A percentile compares a stretch with the other conserved stretches of the same genome.
phyloP scores from a whole-genome alignment of 2,888 invertebrate genomes.

The Monoplex corrugatus region DNA sequence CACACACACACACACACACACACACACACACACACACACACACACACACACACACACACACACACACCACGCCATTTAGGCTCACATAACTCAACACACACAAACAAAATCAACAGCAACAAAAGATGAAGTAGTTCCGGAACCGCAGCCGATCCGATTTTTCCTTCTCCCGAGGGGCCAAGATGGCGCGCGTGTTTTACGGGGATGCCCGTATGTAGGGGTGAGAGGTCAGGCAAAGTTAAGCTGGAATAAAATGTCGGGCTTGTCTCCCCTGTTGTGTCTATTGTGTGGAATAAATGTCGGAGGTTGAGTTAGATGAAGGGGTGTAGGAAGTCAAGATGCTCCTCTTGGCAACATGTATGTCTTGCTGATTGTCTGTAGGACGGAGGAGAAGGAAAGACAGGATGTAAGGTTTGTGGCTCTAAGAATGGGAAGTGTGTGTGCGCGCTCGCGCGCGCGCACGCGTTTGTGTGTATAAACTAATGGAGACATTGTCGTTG shows the following conservation, averaged over 20 bases:
- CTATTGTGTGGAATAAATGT: constrained; percentile 22
- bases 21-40: background rate
- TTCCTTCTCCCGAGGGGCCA: background rate
- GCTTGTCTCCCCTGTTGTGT: background rate
- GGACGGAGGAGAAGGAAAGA: no score
- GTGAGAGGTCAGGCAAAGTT: background rate
- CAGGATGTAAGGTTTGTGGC: no score
- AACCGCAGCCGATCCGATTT: background rate
- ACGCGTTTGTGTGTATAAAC: no score
- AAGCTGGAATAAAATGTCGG: background rate
- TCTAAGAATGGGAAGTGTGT: no score
- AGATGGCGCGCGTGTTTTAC: constrained; percentile 19
- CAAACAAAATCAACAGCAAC: no score
- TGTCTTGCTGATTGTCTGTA: no score
- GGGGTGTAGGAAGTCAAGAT: no score
- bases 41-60: background rate
- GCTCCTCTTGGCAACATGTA: no score
- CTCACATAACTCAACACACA: no score
- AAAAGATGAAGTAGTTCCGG: background rate
- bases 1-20: background rate
- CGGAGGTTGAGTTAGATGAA: no score
- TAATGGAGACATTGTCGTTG: no score
- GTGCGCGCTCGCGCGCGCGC: no score
- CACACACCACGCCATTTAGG: background rate
- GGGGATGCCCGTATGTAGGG: background rate